Evolutionary conservation across 2,888 invertebrate species (phyloP).

Genomic region (Bugulina stolonifera): DNA sequence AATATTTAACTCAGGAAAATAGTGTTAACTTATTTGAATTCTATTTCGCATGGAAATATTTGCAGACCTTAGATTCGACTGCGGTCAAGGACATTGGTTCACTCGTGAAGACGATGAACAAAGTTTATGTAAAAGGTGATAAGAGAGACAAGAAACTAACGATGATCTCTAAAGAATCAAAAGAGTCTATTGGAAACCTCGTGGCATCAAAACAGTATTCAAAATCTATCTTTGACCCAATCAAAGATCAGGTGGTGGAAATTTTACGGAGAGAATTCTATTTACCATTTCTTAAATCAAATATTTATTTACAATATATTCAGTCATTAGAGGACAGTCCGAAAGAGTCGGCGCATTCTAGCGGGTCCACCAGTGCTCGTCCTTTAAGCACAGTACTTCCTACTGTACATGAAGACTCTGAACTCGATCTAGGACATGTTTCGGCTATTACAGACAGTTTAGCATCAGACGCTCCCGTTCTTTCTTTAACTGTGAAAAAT

Average conservation of each 20-base stretch:
- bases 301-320: constrained; percentile 68
- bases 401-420: constrained; percentile 79
- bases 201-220: neutral
- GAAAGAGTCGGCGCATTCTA: constrained; percentile 34
- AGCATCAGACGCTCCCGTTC: constrained; percentile 57
- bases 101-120: constrained; percentile 66
- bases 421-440: constrained; percentile 58
- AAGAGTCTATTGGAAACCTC: constrained; percentile 63
- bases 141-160: constrained; percentile 71
- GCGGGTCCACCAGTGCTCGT: constrained; percentile 45
- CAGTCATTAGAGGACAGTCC: constrained; percentile 27
- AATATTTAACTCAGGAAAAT: constrained; percentile 50
- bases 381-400: constrained; percentile 61
- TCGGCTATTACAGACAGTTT: constrained; percentile 67
- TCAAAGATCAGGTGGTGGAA: constrained; percentile 74
- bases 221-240: constrained; percentile 69
- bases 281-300: constrained; percentile 85
- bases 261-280: constrained; percentile 81
- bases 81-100: constrained; percentile 48
- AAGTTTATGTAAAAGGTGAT: constrained; percentile 63
- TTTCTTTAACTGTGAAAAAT: neutral
- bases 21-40: constrained; percentile 56
- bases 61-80: constrained; percentile 47
- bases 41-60: constrained; percentile 70
- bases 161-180: constrained; percentile 56